phyloP scores from a whole-genome alignment of 2,113 vertebrate species.

The Lepus timidus region DNA sequence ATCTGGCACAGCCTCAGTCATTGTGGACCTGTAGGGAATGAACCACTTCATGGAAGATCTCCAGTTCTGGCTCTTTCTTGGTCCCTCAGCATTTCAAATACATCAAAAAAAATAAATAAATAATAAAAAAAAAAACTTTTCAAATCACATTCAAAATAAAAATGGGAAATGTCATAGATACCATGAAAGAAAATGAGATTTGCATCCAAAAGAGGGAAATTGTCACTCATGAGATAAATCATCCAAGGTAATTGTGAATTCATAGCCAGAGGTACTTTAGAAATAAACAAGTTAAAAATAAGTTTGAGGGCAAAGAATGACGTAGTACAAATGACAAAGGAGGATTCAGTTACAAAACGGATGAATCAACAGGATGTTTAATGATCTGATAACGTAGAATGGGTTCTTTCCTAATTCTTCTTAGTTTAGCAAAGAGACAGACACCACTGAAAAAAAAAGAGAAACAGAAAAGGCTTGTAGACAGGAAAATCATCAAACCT shows the following conservation, averaged over 20 bases:
- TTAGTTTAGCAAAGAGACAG: conserved; percentile 50
- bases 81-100: no score
- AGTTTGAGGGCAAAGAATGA: background rate
- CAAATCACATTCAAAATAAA: background rate
- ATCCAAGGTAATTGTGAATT: background rate
- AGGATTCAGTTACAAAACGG: background rate
- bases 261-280: background rate
- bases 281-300: background rate
- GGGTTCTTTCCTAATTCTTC: background rate
- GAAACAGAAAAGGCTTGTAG: background rate
- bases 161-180: background rate
- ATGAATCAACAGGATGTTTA: conserved; percentile 42
- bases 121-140: no score
- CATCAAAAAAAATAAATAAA: no score
- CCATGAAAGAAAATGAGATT: background rate
- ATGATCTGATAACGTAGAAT: background rate
- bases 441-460: background rate
- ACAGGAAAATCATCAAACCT: background rate
- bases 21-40: no score
- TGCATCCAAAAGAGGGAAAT: background rate
- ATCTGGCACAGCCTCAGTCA: no score
- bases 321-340: background rate
- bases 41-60: no score
- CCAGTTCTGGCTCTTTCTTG: no score
- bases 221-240: background rate